phyloP scores from a whole-genome alignment of 1,140 invertebrate genomes.

The Heliconius hermathena region DNA sequence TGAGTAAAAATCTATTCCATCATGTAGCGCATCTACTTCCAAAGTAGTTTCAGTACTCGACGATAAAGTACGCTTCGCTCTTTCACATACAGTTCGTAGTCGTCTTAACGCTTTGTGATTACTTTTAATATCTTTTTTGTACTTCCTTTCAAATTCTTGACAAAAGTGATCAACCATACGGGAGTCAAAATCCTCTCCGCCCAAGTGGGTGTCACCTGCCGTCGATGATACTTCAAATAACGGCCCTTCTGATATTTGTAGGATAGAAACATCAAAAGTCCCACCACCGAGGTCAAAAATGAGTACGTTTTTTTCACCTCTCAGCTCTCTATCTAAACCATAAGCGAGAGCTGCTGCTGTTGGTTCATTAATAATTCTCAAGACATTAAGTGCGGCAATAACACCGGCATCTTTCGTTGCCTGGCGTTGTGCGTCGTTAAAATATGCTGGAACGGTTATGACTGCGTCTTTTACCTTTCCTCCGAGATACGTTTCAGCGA shows the following conservation, averaged over 20 bases:
- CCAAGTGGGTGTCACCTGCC: constrained; percentile 89
- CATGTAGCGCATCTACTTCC: constrained; percentile 89
- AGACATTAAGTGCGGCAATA: constrained; percentile 85
- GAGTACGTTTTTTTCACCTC: constrained; percentile 89
- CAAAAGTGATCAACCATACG: constrained; percentile 91
- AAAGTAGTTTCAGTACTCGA: constrained; percentile 87
- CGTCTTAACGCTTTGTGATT: constrained; percentile 91
- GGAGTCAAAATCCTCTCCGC: constrained; percentile 91
- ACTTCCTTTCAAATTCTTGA: constrained; percentile 92
- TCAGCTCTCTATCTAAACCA: constrained; percentile 91
- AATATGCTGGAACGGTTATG: constrained; percentile 87
- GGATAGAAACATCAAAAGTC: constrained; percentile 93
- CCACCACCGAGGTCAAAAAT: constrained; percentile 90
- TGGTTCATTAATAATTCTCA: constrained; percentile 92
- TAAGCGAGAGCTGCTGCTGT: constrained; percentile 93
- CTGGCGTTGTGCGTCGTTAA: constrained; percentile 1
- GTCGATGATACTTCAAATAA: constrained; percentile 91
- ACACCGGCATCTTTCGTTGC: not conserved
- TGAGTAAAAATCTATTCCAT: constrained; percentile 93
- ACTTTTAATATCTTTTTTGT: constrained; percentile 88
- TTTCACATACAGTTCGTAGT: constrained; percentile 89
- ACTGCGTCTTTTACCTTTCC: constrained; percentile 85
- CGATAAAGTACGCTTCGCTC: constrained; percentile 86
- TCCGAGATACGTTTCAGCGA: constrained; percentile 84
- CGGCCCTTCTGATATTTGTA: constrained; percentile 93